Conservation (phyloP, 2,113 vertebrate genomes). For the Diadophis punctatus region DNA sequence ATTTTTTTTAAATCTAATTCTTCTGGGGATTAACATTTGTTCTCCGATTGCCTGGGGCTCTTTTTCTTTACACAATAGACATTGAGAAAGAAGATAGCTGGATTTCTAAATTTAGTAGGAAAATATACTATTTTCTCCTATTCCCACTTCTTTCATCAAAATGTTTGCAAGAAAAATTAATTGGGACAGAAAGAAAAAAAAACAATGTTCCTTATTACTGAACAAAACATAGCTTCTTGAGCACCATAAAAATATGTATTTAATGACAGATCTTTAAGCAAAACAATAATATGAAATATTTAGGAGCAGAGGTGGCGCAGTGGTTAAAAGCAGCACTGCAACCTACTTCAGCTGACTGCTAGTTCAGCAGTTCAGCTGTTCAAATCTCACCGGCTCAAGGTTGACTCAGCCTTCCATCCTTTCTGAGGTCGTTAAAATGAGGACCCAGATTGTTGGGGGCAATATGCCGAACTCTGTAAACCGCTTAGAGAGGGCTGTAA, state of each 20-base stretch:
- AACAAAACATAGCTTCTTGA: not conserved
- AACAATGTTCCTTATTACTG: constrained; percentile 10
- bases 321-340: no score
- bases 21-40: constrained; percentile 16
- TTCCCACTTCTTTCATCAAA: constrained; percentile 45
- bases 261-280: not conserved
- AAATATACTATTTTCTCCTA: constrained; percentile 46
- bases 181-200: constrained; percentile 25
- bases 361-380: no score
- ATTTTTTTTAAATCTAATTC: not conserved
- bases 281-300: not conserved
- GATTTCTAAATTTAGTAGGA: constrained; percentile 60
- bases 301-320: no score
- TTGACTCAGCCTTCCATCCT: no score
- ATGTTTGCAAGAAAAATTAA: constrained; percentile 13
- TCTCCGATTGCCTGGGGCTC: constrained; percentile 21
- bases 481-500: no score
- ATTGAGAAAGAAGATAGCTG: constrained; percentile 39
- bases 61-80: constrained; percentile 5
- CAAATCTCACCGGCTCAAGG: no score
- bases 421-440: no score
- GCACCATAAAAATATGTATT: not conserved
- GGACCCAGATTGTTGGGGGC: no score
- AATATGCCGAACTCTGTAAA: no score
- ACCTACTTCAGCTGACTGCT: no score